Evolutionary conservation across 2,113 vertebrate species (phyloP).

Genomic region (Psittacus erithacus): DNA sequence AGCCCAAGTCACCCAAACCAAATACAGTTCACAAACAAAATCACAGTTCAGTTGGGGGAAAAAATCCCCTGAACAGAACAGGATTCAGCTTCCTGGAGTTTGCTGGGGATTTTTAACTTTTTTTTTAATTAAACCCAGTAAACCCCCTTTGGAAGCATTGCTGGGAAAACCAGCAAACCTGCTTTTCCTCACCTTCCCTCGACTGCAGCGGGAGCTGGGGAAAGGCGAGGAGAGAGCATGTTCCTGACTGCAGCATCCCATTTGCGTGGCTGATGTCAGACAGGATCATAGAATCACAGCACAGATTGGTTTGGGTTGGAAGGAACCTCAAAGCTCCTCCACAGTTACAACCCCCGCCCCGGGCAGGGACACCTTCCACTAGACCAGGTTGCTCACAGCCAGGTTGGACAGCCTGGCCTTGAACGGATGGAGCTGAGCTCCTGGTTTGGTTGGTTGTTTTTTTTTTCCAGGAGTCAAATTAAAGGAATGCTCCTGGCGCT

Average conservation of each 20-base stretch:
- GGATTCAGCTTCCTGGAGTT: not conserved
- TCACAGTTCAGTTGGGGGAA: not conserved
- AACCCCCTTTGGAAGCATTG: not conserved
- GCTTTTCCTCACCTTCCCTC: not conserved
- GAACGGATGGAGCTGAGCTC: not conserved
- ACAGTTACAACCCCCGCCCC: not conserved
- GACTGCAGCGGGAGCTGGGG: not conserved
- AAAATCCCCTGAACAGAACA: not conserved
- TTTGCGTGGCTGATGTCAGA: fast-evolving
- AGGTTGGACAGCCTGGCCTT: not conserved
- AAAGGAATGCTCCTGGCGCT: not conserved
- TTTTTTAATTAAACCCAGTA: not conserved
- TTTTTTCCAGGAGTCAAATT: not conserved
- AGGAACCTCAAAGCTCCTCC: not conserved
- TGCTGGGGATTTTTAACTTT: not conserved
- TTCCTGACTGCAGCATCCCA: not conserved
- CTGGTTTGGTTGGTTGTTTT: not conserved
- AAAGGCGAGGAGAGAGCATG: fast-evolving
- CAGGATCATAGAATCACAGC: not conserved
- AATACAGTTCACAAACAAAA: not conserved
- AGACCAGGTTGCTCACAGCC: not conserved
- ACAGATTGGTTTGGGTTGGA: not conserved
- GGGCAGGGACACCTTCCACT: not conserved
- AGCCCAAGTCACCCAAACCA: not conserved
- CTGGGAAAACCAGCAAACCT: not conserved